Conservation (phyloP, 2,113 vertebrate species). For the Butorides virescens region DNA sequence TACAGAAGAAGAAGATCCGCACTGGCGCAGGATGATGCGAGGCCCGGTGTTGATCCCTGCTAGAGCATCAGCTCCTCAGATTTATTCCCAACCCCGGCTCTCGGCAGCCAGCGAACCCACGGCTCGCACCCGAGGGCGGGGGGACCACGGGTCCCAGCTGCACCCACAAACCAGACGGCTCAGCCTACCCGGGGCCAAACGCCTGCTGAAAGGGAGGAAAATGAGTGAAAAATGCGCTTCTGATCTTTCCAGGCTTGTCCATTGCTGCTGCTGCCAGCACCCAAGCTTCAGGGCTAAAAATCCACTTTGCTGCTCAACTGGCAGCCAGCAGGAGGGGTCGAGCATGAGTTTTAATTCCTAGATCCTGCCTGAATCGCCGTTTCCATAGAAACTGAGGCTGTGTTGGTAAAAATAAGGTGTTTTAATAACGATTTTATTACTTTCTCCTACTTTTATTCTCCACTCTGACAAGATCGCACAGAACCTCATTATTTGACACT, state of each 20-base stretch:
- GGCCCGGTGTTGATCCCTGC: accelerated
- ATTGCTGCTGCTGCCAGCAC: neutral
- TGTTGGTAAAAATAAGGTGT: neutral
- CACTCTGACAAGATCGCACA: neutral
- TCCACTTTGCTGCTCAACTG: neutral
- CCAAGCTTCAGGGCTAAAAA: neutral
- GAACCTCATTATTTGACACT: neutral
- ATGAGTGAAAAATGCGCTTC: accelerated
- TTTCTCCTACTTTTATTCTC: neutral
- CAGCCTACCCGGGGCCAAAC: neutral
- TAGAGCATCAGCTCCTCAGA: neutral
- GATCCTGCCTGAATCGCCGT: conserved; percentile 29
- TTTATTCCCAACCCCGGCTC: neutral
- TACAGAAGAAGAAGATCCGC: neutral
- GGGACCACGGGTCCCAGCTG: accelerated
- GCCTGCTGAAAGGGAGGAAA: neutral
- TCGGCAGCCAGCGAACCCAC: too few species aligned
- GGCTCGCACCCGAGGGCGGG: too few species aligned
- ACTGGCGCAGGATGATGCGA: accelerated
- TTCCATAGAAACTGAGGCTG: conserved; percentile 61
- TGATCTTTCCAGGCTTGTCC: neutral
- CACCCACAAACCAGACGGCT: accelerated
- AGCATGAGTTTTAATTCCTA: neutral
- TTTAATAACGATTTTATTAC: conserved; percentile 27
- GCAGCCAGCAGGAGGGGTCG: neutral